Base-by-base conservation (phyloP, 2,797 vertebrate genomes). In the Microcaecilia unicolor region DNA sequence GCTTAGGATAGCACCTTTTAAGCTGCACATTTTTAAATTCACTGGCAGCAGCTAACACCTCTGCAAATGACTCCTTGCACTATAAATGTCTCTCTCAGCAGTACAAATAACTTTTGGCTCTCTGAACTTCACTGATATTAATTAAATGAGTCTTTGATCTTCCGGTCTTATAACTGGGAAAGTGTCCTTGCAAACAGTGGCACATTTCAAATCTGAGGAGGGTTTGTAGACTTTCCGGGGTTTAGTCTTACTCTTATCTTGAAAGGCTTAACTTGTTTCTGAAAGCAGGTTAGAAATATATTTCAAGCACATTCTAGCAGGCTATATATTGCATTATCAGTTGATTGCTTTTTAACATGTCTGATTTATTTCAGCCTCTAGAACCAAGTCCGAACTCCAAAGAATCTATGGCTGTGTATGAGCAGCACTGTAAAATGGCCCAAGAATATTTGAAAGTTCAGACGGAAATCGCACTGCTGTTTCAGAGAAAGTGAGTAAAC, bases 381-480 rank as follows among this genome's bases (percentile, higher is more conserved):
- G 89, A 94, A 65, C 96, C 96, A 2, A 99, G 95, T 65, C 93
- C 94, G 52, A 98, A 97, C 86, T 99, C 96, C 70, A 99, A 98
- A 88, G 96, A 99, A 80, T 99, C 96, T 53, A 99, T 99, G 93
- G 92, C 93, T 33, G 96, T 99, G 55, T 99, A 99, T 72, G 93
- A 98, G 67, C 96, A 99, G 65, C 95, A 99, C 74, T 99, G 96
- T 78, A 98, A 98, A 80, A 99, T 99, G 96, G 96, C 96, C 43
- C 93, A 99, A 69, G 96, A 99, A 53, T 99, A 99, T 63, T 90
- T 98, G 82, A 99, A 99, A 80, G 96, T 99, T 43, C 96, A 99
- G 62, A 98, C 96, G 2, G 96, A 99, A 84, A 96, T 99, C 15
- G 93, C 96, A 27, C 80, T 99, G 71, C 83, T 99, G 50, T 83